Evolutionary conservation across 2,888 invertebrate species (phyloP).

Genomic region (Unio delphinus): DNA sequence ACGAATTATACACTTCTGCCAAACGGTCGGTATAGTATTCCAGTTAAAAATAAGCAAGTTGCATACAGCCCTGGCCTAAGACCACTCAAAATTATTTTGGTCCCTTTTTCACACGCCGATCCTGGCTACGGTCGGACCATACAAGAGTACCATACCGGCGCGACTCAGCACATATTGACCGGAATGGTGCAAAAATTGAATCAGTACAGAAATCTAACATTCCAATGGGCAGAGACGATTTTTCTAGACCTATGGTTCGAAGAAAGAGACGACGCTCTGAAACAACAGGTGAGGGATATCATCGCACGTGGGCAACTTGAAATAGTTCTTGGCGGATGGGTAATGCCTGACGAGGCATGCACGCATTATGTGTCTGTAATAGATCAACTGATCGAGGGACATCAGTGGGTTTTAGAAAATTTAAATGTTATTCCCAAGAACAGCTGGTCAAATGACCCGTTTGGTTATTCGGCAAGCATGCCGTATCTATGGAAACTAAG

Average conservation of each 20-base stretch:
- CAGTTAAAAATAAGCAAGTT: constrained; percentile 31
- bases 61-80: constrained; percentile 33
- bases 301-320: constrained; percentile 65
- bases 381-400: constrained; percentile 69
- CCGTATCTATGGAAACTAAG: constrained; percentile 66
- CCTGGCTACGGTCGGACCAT: constrained; percentile 98
- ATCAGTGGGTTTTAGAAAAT: constrained; percentile 67
- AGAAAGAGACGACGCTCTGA: constrained; percentile 56
- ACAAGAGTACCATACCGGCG: constrained; percentile 89
- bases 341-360: constrained; percentile 69
- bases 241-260: constrained; percentile 69
- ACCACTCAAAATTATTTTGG: constrained; percentile 76
- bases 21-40: constrained; percentile 55
- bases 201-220: constrained; percentile 81
- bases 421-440: constrained; percentile 73
- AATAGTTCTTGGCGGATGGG: constrained; percentile 69
- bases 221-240: constrained; percentile 70
- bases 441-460: constrained; percentile 70
- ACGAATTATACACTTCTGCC: constrained; percentile 46
- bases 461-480: constrained; percentile 68
- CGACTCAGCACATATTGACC: constrained; percentile 87
- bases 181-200: constrained; percentile 89
- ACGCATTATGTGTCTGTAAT: constrained; percentile 65
- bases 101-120: constrained; percentile 97
- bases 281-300: constrained; percentile 47